Conservation (phyloP, 1,140 invertebrate genomes). For the Latrodectus geometricus region DNA sequence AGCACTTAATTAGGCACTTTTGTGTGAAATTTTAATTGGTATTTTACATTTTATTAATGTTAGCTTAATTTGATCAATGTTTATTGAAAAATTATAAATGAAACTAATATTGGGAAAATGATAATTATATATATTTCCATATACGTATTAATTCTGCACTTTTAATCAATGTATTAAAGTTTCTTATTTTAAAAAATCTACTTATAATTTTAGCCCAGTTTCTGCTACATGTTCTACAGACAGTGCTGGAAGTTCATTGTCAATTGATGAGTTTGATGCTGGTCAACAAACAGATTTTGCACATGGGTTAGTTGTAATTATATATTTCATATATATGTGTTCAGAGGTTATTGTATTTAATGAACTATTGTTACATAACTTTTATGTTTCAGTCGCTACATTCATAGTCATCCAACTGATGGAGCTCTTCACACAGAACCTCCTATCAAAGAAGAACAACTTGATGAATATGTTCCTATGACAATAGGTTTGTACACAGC, state of each 20-base stretch:
- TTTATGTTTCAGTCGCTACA: slow-evolving; percentile 67
- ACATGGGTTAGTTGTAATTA: slow-evolving; percentile 25
- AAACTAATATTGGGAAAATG: background rate
- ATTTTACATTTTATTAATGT: no score
- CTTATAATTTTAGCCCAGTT: slow-evolving; percentile 26
- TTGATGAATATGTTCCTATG: slow-evolving; percentile 64
- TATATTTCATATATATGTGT: no score
- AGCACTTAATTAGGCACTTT: no score
- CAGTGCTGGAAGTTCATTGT: slow-evolving; percentile 53
- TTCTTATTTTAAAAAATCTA: no score
- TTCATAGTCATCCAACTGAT: slow-evolving; percentile 76
- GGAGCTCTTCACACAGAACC: slow-evolving; percentile 70
- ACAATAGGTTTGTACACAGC: slow-evolving; percentile 26
- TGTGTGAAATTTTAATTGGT: no score
- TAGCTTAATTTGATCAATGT: no score
- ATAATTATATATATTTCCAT: background rate
- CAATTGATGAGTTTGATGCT: slow-evolving; percentile 58
- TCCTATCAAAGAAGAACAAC: slow-evolving; percentile 70
- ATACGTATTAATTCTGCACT: background rate
- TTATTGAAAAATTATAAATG: no score
- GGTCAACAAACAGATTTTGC: slow-evolving; percentile 55
- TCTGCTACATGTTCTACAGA: slow-evolving; percentile 50
- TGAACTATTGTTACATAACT: no score
- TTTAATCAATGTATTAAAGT: background rate
- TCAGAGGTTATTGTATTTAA: background rate